Evolutionary conservation across 2,113 vertebrate species (phyloP).

Genomic region (Theristicus caerulescens): DNA sequence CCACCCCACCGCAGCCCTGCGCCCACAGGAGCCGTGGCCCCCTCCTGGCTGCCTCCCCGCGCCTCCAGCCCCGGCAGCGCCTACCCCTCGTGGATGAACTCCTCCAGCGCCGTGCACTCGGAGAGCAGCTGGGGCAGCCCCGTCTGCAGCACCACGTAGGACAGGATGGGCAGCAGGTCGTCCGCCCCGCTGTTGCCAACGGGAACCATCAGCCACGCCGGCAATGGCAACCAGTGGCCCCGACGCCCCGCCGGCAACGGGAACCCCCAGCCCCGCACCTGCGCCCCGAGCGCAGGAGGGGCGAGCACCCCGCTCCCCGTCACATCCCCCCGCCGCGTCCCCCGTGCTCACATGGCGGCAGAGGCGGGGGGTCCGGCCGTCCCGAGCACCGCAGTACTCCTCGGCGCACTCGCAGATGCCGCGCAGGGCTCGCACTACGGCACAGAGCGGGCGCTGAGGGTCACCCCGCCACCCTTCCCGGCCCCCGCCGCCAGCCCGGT

Average conservation of each 20-base stretch:
- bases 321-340: too few species aligned
- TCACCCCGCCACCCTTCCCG: rapidly evolving
- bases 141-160: slow-evolving; percentile 88
- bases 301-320: neutral
- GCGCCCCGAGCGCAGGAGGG: neutral
- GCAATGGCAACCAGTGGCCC: rapidly evolving
- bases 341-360: slow-evolving; percentile 83
- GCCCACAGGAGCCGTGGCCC: neutral
- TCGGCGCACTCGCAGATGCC: slow-evolving; percentile 91
- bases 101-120: slow-evolving; percentile 91
- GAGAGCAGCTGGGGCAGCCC: slow-evolving; percentile 89
- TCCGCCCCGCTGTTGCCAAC: slow-evolving; percentile 84
- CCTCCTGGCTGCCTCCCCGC: neutral
- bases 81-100: slow-evolving; percentile 96
- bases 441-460: neutral
- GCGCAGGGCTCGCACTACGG: slow-evolving; percentile 83
- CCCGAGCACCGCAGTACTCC: slow-evolving; percentile 78
- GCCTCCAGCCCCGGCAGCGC: neutral
- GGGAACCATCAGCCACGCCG: rapidly evolving
- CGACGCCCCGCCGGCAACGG: too few species aligned
- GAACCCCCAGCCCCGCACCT: neutral
- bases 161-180: slow-evolving; percentile 92
- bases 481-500: rapidly evolving
- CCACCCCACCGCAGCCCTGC: neutral
- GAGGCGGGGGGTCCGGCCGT: slow-evolving; percentile 55